Percentiles rank a stretch among this genome's conserved stretches.
Evolutionary conservation across 2,888 invertebrate species (phyloP).

Genomic region (Caenorhabditis auriculariae): DNA sequence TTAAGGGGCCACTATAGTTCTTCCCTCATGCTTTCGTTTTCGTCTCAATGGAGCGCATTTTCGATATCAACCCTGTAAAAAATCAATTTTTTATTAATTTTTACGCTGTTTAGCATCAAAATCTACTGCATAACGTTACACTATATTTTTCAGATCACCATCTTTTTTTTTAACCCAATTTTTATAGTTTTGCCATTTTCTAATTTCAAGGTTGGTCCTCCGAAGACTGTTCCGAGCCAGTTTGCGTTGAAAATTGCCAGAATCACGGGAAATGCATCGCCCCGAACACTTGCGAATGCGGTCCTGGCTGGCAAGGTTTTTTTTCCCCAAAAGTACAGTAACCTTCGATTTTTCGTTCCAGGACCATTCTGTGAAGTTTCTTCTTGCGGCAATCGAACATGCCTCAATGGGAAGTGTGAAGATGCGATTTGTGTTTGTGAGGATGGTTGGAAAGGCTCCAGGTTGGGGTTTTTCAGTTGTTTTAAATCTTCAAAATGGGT

Average conservation of each 20-base stretch:
- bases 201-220: slow-evolving; percentile 35
- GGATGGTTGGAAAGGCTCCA: slow-evolving; percentile 26
- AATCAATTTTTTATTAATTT: too few species aligned
- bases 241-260: slow-evolving; percentile 33
- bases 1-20: too few species aligned
- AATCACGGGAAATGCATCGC: slow-evolving; percentile 36
- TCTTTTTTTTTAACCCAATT: neutral
- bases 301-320: slow-evolving; percentile 25
- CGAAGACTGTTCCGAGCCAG: slow-evolving; percentile 31
- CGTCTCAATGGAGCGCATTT: too few species aligned
- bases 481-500: too few species aligned
- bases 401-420: slow-evolving; percentile 28
- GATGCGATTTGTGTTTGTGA: slow-evolving; percentile 27
- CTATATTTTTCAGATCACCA: neutral
- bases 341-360: neutral
- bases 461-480: neutral
- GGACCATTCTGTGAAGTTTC: slow-evolving; percentile 16
- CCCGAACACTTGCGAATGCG: slow-evolving; percentile 36
- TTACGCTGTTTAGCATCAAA: neutral
- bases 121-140: neutral
- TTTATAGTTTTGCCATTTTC: neutral
- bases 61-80: too few species aligned
- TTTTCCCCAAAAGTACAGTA: neutral
- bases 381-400: slow-evolving; percentile 20
- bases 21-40: too few species aligned